Evolutionary conservation across 2,888 invertebrate genomes (phyloP), one percentile per base, ranked within the genome.

Genomic region (Machimus atricapillus): DNA sequence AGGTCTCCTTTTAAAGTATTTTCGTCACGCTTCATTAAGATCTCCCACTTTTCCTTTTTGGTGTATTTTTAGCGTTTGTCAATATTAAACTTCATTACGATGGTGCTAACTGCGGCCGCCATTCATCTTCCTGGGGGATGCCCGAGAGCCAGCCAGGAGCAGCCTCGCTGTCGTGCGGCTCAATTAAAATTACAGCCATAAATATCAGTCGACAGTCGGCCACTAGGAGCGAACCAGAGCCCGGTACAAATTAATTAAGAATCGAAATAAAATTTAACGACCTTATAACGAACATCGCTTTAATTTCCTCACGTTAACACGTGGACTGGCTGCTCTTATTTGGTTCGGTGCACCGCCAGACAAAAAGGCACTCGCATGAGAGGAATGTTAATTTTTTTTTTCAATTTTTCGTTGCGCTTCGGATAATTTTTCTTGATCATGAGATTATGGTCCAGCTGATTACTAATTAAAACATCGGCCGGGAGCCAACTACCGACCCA

Each of bases 191-290:
- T n/a, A 77, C 37, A 23, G 40, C 77, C 37, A 77, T 77, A 77
- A 77, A 77, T 77, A 77, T 40, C 77, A 37, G 19, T 77, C 77
- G 37, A 12, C 4, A 43, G 43, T 46, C 43, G 16, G 16, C 40
- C 37, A 40, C 77, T 19, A 37, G 40, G 37, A 77, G 40, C 34
- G 37, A 34, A 40, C 37, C 40, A 37, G 77, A n/a, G 77, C 19
- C 19, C 40, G 40, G 77, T 40, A 77, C 77, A 77, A 77, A 77
- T 77, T 77, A 77, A 77, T 77, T 40, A 77, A 77, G 77, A 77
- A 37, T 77, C 37, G 37, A 77, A 77, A 77, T 77, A 77, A 77
- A 77, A 77, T 77, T 77, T 77, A 77, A 77, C 77, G 77, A 77
- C 40, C 77, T 40, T 77, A 77, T 77, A 77, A 77, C 77, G 77